These are phyloP conservation scores for Buteo buteo DNA, from an alignment of 2,113 vertebrate genomes.

Conservation along the genomic window DNA sequence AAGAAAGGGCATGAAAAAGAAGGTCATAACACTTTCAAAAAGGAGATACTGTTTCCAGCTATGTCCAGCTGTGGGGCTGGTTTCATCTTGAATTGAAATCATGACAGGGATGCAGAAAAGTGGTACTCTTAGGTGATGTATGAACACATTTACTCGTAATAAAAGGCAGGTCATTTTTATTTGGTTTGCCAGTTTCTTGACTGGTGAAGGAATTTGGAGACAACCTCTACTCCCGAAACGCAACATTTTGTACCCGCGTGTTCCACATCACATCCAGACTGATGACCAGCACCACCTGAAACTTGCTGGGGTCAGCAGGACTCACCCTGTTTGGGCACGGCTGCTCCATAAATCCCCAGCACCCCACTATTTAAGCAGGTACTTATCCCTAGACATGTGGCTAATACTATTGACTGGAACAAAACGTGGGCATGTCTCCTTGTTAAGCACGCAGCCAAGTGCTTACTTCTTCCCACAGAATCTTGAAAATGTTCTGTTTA, in stretches of 20 bases:
- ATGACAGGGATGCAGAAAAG: background rate
- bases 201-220: background rate
- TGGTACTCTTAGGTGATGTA: fast-evolving
- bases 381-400: background rate
- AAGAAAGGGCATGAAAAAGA: background rate
- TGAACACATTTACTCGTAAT: fast-evolving
- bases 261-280: background rate
- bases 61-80: background rate
- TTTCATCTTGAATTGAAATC: background rate
- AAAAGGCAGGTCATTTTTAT: background rate
- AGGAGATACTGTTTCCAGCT: background rate
- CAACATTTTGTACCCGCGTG: fast-evolving
- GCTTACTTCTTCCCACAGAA: background rate
- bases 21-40: background rate
- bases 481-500: background rate
- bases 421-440: background rate
- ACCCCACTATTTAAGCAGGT: background rate
- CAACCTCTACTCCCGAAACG: no score
- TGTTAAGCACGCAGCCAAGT: background rate
- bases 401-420: background rate
- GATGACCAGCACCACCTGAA: background rate
- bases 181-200: background rate
- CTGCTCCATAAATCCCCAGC: background rate
- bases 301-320: background rate
- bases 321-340: fast-evolving